Evolutionary conservation across 2,797 vertebrate species (phyloP).

Genomic region (Danionella dracula): DNA sequence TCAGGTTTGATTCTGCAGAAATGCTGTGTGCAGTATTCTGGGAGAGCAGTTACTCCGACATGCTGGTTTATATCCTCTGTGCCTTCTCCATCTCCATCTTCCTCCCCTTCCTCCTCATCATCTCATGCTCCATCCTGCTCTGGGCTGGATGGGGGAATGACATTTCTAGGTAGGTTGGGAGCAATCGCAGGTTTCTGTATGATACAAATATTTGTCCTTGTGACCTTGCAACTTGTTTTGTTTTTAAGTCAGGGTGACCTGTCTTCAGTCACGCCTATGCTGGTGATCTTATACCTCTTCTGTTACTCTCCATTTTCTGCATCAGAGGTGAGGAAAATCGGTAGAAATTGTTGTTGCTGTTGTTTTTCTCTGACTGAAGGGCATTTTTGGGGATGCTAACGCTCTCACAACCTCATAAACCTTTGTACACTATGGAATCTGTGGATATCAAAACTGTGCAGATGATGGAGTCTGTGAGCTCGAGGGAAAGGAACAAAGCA

Average conservation of each 20-base stretch:
- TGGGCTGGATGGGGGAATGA: constrained; percentile 37
- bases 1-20: constrained; percentile 69
- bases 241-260: constrained; percentile 56
- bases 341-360: background rate
- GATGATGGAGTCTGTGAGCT: too few species aligned
- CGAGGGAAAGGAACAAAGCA: too few species aligned
- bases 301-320: constrained; percentile 67
- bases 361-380: background rate
- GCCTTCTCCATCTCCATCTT: constrained; percentile 61
- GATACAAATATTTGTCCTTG: background rate
- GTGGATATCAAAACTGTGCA: too few species aligned
- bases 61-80: constrained; percentile 69
- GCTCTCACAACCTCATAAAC: too few species aligned
- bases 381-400: too few species aligned
- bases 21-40: constrained; percentile 73
- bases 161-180: constrained; percentile 47
- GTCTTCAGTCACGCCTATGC: constrained; percentile 58
- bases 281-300: constrained; percentile 59
- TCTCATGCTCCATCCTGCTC: constrained; percentile 53
- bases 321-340: constrained; percentile 60
- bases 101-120: constrained; percentile 59
- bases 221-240: background rate
- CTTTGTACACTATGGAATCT: too few species aligned
- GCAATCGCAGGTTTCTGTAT: background rate
- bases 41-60: constrained; percentile 68